phyloP scores from a whole-genome alignment of 2,113 vertebrate genomes.

The Steatornis caripensis region DNA sequence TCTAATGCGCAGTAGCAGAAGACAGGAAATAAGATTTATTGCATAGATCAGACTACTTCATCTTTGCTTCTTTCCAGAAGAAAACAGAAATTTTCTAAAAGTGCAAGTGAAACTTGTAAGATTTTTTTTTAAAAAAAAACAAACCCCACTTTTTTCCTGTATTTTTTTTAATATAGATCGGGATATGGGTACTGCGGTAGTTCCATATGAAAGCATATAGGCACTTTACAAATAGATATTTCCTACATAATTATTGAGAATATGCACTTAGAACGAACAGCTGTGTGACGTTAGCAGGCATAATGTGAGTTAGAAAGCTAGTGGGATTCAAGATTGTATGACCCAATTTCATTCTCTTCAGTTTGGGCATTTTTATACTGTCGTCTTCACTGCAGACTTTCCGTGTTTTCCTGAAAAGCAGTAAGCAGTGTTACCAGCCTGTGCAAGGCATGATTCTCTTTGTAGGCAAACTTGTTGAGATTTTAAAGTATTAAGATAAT shows the following conservation, averaged over 20 bases:
- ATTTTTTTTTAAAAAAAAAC: not conserved
- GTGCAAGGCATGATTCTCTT: not conserved
- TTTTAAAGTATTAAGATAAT: not conserved
- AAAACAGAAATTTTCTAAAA: not conserved
- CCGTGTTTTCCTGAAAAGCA: not conserved
- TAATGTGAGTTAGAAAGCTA: not conserved
- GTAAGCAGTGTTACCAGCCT: not conserved
- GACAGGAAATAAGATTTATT: slow-evolving; percentile 27
- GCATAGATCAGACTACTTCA: not conserved
- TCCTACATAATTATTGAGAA: not conserved
- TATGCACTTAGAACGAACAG: not conserved
- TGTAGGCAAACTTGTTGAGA: not conserved
- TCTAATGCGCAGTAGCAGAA: not conserved
- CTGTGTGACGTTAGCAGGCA: rapidly evolving
- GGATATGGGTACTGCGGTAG: not conserved
- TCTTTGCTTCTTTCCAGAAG: not conserved
- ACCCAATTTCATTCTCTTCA: not conserved
- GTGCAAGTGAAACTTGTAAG: not conserved
- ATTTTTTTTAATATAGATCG: not conserved
- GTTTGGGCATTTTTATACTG: not conserved
- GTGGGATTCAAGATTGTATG: not conserved
- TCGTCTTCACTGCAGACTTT: not conserved
- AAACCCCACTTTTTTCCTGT: rapidly evolving
- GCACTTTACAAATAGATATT: not conserved
- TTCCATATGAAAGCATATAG: not conserved